Conservation (phyloP, 1,140 invertebrate species). For the Drosophila parabipectinata region DNA sequence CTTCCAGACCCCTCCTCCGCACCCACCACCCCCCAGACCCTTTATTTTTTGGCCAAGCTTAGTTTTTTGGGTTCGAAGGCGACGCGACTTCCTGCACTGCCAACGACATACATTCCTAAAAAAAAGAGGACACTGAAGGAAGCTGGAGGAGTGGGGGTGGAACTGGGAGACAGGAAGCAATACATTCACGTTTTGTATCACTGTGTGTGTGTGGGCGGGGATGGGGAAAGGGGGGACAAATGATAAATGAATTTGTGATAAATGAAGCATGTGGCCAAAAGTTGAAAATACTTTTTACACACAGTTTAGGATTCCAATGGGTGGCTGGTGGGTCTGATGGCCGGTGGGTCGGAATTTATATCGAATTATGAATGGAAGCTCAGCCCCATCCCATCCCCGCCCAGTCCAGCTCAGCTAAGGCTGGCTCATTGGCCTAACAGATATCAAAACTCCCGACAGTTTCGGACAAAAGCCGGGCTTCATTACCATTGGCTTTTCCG, state of each 20-base stretch:
- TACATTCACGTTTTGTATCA: conserved; percentile 49
- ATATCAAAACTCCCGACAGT: conserved; percentile 38
- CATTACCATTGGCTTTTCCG: conserved; percentile 56
- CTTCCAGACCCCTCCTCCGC: conserved; percentile 1
- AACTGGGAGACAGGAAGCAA: conserved; percentile 17
- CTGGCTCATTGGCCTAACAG: conserved; percentile 30
- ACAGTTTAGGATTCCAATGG: conserved; percentile 38
- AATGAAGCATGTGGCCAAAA: conserved; percentile 82
- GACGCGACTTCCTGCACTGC: conserved; percentile 38
- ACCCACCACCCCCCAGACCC: neutral
- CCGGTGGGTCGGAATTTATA: conserved; percentile 43
- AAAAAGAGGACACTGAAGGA: conserved; percentile 17
- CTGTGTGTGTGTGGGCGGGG: conserved; percentile 23
- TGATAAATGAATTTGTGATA: conserved; percentile 65
- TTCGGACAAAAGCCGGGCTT: conserved; percentile 39
- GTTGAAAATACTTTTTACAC: conserved; percentile 80
- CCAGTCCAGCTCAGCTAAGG: neutral
- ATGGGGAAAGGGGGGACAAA: conserved; percentile 29
- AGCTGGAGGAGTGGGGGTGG: neutral
- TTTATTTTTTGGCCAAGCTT: conserved; percentile 36
- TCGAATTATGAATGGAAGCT: conserved; percentile 64
- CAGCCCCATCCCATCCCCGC: neutral
- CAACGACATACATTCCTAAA: conserved; percentile 44
- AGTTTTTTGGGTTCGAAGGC: conserved; percentile 51
- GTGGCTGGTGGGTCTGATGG: neutral